Conservation (phyloP, 1,140 invertebrate genomes). For the Drosophila miranda region DNA sequence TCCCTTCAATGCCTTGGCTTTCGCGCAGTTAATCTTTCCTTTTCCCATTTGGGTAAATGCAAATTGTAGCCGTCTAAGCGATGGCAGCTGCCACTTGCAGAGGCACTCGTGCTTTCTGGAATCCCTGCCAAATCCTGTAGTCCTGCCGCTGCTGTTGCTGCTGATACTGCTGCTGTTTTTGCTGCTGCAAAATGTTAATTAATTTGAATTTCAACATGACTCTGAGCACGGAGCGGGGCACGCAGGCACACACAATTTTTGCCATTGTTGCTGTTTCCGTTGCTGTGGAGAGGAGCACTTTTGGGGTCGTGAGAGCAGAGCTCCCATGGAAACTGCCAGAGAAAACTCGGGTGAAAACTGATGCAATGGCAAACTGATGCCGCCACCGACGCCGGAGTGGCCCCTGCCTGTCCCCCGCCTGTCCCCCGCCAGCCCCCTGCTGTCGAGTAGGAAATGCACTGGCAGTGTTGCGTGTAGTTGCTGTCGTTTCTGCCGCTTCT, state of each 20-base stretch:
- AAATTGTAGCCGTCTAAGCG: neutral
- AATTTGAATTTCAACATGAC: conserved; percentile 48
- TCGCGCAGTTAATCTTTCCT: too few relatives aligned
- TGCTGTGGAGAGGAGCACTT: conserved; percentile 5
- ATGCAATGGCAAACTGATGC: conserved; percentile 36
- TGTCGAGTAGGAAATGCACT: conserved; percentile 62
- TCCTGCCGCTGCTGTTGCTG: conserved; percentile 1
- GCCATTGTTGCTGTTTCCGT: conserved; percentile 13
- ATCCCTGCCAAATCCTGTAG: conserved; percentile 37
- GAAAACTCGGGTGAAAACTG: conserved; percentile 27
- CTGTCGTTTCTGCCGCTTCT: conserved; percentile 18
- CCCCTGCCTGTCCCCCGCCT: neutral
- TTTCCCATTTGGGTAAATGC: conserved; percentile 4
- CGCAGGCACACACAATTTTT: conserved; percentile 31
- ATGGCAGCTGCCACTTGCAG: conserved; percentile 11
- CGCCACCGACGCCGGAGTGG: too few relatives aligned
- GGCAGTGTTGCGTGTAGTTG: conserved; percentile 29
- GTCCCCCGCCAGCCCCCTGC: conserved; percentile 5
- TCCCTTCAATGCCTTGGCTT: neutral
- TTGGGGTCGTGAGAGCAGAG: neutral
- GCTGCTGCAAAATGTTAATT: conserved; percentile 49
- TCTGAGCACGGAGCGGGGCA: conserved; percentile 4
- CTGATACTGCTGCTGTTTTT: conserved; percentile 8
- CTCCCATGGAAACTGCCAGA: conserved; percentile 30
- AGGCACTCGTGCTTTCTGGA: neutral